These are phyloP conservation scores for Turnix velox DNA, from an alignment of 2,113 vertebrate species.

Conservation along the genomic window DNA sequence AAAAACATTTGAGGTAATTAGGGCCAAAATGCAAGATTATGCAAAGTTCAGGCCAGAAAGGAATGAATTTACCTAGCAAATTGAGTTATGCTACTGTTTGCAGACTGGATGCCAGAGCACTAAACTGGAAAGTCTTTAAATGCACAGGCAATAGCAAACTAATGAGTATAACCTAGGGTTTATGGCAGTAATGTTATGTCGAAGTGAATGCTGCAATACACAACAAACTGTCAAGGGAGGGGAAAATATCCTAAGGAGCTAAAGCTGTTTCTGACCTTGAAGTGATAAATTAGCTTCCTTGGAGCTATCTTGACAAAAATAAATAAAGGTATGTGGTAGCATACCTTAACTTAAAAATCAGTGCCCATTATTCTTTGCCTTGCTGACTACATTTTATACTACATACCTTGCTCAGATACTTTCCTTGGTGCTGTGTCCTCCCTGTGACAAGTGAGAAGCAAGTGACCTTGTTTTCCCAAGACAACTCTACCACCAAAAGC, in stretches of 20 bases:
- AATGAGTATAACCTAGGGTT: not conserved
- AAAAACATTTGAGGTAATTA: not conserved
- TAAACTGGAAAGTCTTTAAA: not conserved
- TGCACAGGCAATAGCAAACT: not conserved
- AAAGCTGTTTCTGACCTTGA: not conserved
- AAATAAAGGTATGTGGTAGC: not conserved
- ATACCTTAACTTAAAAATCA: no score
- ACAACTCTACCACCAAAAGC: not conserved
- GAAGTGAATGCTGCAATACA: not conserved
- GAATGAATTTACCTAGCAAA: not conserved
- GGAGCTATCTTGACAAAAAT: not conserved
- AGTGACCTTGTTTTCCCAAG: not conserved
- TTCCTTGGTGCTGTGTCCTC: not conserved
- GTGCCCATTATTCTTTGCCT: not conserved
- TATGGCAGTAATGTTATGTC: not conserved
- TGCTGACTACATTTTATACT: not conserved
- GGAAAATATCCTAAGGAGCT: not conserved
- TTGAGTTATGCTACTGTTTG: not conserved
- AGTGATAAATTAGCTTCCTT: not conserved
- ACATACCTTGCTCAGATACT: not conserved
- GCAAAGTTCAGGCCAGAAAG: not conserved
- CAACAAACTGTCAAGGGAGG: not conserved
- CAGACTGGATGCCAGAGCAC: not conserved
- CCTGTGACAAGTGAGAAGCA: rapidly evolving
- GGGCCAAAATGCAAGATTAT: not conserved